These are phyloP conservation scores for Eledona agricola DNA, from an alignment of 2,888 invertebrate species.

Conservation along the genomic window DNA sequence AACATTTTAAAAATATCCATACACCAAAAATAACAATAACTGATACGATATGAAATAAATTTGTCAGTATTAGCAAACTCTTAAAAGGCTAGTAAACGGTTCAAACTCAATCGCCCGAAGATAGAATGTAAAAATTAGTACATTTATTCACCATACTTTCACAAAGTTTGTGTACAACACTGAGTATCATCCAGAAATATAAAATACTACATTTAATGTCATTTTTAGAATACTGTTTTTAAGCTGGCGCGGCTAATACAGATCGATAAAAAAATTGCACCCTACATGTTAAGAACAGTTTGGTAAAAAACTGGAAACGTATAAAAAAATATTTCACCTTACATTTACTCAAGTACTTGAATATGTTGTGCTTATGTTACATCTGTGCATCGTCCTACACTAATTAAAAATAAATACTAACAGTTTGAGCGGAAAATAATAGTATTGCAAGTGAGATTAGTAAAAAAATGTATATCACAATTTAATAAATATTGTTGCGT, in stretches of 20 bases:
- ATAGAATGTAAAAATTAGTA: slow-evolving; percentile 47
- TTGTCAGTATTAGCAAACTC: slow-evolving; percentile 8
- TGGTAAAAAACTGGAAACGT: too few relatives aligned
- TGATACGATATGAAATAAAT: too few relatives aligned
- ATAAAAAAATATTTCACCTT: too few relatives aligned
- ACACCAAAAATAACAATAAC: too few relatives aligned
- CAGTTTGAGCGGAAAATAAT: slow-evolving; percentile 12
- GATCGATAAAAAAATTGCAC: slow-evolving; percentile 39
- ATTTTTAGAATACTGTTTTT: slow-evolving; percentile 42
- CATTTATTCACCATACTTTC: slow-evolving; percentile 46
- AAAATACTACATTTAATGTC: slow-evolving; percentile 46
- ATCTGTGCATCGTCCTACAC: slow-evolving; percentile 22
- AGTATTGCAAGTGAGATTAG: background rate
- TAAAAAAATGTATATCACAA: slow-evolving; percentile 26
- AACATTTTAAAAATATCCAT: too few relatives aligned
- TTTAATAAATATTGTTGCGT: background rate
- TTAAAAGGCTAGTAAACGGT: too few relatives aligned
- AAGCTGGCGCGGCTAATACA: slow-evolving; percentile 17
- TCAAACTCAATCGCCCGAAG: too few relatives aligned
- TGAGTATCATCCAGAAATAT: slow-evolving; percentile 40
- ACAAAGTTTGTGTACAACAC: slow-evolving; percentile 41
- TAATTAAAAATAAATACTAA: slow-evolving; percentile 30
- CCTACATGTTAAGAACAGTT: too few relatives aligned
- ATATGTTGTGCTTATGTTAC: too few relatives aligned
- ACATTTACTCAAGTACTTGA: too few relatives aligned